Evolutionary conservation across 2,888 invertebrate genomes (phyloP).

Genomic region (Ectemnius lituratus): DNA sequence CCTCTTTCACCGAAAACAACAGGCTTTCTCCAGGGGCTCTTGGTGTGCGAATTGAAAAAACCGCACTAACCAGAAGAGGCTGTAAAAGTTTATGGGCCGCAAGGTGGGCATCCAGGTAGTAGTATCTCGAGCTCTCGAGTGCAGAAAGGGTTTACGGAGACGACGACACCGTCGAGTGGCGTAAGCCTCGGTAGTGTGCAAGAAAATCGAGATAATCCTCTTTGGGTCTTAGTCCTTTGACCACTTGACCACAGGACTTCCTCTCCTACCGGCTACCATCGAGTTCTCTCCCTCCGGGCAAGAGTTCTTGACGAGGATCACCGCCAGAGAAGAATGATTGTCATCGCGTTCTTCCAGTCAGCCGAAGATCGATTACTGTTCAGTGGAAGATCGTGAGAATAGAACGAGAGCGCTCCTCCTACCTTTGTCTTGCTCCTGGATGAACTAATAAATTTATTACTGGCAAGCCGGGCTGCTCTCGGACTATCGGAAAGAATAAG

Average conservation of each 20-base stretch:
- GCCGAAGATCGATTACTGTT: slow-evolving; percentile 1
- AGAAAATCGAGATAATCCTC: slow-evolving; percentile 63
- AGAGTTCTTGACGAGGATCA: background rate
- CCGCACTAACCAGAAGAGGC: slow-evolving; percentile 61
- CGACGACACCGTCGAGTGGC: slow-evolving; percentile 29
- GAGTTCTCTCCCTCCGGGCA: background rate
- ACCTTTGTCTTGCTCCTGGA: too few relatives aligned
- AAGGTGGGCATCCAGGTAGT: slow-evolving; percentile 56
- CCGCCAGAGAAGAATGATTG: background rate
- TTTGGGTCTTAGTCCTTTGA: slow-evolving; percentile 44
- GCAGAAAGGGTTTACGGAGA: slow-evolving; percentile 57
- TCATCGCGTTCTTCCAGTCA: background rate
- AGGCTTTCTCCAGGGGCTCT: slow-evolving; percentile 38
- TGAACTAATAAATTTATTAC: too few relatives aligned
- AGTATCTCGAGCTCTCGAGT: slow-evolving; percentile 48
- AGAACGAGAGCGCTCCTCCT: too few relatives aligned
- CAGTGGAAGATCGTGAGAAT: too few relatives aligned
- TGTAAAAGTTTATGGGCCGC: slow-evolving; percentile 65
- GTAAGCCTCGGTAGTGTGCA: slow-evolving; percentile 41
- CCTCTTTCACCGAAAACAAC: slow-evolving; percentile 26
- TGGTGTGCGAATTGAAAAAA: slow-evolving; percentile 57
- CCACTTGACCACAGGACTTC: slow-evolving; percentile 59
- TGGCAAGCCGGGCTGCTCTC: too few relatives aligned
- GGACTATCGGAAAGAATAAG: too few relatives aligned
- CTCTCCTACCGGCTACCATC: slow-evolving; percentile 21